Conservation (phyloP, 1,140 invertebrate species). For the Caenorhabditis inopinata region DNA sequence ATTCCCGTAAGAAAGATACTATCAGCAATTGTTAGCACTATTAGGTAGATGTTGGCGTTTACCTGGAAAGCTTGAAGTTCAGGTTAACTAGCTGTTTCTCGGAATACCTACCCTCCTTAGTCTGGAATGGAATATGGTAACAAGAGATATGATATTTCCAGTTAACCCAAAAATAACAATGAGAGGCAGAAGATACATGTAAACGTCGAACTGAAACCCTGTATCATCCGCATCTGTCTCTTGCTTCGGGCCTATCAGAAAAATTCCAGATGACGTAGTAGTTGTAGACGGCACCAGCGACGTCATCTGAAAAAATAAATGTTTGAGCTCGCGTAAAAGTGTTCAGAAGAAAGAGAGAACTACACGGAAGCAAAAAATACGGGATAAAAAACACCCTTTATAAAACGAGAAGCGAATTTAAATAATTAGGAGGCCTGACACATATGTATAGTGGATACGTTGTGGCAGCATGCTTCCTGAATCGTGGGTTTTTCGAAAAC, state of each 20-base stretch:
- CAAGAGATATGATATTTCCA: slow-evolving; percentile 61
- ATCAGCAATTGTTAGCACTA: slow-evolving; percentile 62
- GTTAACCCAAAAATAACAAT: slow-evolving; percentile 62
- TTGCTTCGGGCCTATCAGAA: not conserved
- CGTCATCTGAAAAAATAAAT: slow-evolving; percentile 11
- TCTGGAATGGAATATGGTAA: slow-evolving; percentile 64
- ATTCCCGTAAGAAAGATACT: slow-evolving; percentile 61
- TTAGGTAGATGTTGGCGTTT: slow-evolving; percentile 64
- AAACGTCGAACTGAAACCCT: slow-evolving; percentile 43
- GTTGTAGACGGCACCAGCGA: not conserved
- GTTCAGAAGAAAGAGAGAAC: too few relatives aligned
- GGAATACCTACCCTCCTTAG: slow-evolving; percentile 54
- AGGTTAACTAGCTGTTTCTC: not conserved
- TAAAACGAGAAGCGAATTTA: too few relatives aligned
- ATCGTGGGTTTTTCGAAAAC: not conserved
- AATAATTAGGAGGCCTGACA: too few relatives aligned
- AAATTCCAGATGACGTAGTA: not conserved
- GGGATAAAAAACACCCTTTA: too few relatives aligned
- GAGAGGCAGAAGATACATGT: slow-evolving; percentile 57
- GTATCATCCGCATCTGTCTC: slow-evolving; percentile 32
- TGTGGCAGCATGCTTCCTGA: not conserved
- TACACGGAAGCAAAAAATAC: too few relatives aligned
- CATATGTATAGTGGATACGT: too few relatives aligned
- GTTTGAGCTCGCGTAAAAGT: too few relatives aligned
- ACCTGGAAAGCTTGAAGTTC: slow-evolving; percentile 49